phyloP scores from a whole-genome alignment of 2,113 vertebrate genomes.

The Nibea albiflora region DNA sequence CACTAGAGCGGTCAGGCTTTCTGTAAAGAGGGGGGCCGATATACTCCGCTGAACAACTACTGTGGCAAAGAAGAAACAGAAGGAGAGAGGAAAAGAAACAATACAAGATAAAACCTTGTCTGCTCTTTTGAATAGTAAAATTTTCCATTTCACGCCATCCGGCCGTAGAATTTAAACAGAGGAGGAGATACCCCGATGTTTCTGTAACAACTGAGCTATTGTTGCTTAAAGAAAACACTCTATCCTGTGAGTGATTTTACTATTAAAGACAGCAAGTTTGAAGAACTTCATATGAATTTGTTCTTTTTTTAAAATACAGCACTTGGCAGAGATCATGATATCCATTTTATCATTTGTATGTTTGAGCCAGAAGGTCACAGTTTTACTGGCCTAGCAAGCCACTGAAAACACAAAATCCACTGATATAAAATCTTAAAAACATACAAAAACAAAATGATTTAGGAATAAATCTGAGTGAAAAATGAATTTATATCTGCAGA shows the following conservation, averaged over 20 bases:
- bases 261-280: background rate
- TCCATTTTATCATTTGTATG: constrained; percentile 1
- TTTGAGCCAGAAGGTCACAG: constrained; percentile 18
- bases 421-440: background rate
- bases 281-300: constrained; percentile 4
- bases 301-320: background rate
- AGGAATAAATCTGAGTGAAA: background rate
- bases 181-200: background rate
- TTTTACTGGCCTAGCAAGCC: background rate
- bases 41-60: constrained; percentile 72
- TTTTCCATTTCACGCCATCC: constrained; percentile 42
- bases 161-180: constrained; percentile 38
- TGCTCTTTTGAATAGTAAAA: constrained; percentile 55
- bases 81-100: constrained; percentile 33
- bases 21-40: constrained; percentile 61
- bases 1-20: constrained; percentile 69
- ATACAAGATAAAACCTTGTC: constrained; percentile 51
- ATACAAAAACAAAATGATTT: constrained; percentile 5
- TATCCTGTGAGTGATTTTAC: background rate
- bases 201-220: constrained; percentile 1
- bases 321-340: constrained; percentile 13
- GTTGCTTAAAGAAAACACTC: background rate
- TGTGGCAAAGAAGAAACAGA: constrained; percentile 45
- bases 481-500: background rate
- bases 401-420: background rate